phyloP scores from a whole-genome alignment of 2,113 vertebrate genomes.

The Macaca mulatta region DNA sequence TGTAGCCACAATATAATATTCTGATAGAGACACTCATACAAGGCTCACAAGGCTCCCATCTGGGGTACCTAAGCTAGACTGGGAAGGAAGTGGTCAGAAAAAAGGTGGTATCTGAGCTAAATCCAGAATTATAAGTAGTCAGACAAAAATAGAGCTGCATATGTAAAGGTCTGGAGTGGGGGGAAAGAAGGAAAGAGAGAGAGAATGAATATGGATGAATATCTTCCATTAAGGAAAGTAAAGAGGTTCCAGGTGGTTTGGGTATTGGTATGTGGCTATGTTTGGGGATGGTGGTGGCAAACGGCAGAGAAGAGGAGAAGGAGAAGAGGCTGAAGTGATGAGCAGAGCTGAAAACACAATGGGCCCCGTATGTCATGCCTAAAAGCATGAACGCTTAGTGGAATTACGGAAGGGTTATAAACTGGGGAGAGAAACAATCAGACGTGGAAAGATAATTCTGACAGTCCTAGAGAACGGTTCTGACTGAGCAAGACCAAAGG shows the following conservation, averaged over 20 bases:
- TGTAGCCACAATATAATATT: background rate
- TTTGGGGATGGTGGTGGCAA: background rate
- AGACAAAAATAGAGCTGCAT: background rate
- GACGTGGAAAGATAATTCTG: background rate
- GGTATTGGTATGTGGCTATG: background rate
- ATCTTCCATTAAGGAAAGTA: background rate
- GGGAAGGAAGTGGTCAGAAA: background rate
- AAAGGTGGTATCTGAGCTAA: background rate
- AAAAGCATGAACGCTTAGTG: background rate
- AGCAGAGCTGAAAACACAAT: background rate
- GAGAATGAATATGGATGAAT: background rate
- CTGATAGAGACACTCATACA: background rate
- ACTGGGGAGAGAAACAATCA: background rate
- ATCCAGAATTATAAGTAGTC: background rate
- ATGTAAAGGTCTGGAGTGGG: background rate
- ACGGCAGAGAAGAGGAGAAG: background rate
- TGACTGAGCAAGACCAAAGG: background rate
- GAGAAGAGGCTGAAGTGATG: background rate
- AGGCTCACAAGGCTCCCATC: background rate
- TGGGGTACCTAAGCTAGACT: background rate
- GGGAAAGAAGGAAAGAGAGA: background rate
- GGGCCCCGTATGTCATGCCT: background rate
- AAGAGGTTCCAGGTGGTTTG: background rate
- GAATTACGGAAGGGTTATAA: background rate
- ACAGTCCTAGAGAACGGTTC: background rate